Evolutionary conservation across 2,113 vertebrate genomes (phyloP), one percentile per base, ranked within the genome.

Genomic region (Malurus alboscapulatus): DNA sequence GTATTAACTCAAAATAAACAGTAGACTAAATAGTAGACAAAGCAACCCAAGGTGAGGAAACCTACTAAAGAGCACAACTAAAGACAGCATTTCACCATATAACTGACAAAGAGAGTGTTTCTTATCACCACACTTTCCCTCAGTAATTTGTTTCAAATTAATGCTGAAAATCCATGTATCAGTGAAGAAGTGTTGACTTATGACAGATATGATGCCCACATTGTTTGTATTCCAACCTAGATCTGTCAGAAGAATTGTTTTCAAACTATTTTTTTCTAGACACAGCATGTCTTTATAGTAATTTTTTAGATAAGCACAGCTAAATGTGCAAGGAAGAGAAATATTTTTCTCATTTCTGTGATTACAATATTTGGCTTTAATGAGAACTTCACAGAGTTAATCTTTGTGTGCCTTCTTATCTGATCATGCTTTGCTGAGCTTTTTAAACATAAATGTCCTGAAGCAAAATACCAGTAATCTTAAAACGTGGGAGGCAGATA

Each of bases 391-490:
- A 92, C 53, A 92, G 65, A 86, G 88, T 93, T 96, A 96, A 93
- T 96, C 83, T 96, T 90, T 83, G 27, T 87, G 26, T 88, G 67
- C 11, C 27, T 84, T 84, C 92, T 93, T 95, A 95, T 95, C 82
- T 95, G 93, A 80, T 94, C 78, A 92, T 88, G 36, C 47, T 93
- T 57, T 87, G 34, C 30, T 93, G 90, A 93, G 66, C 68, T 92
- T 97, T 97, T 95, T 76, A 93, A 96, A 89, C 58, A 89, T 84
- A 79, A 95, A 96, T 92, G 80, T 88, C 96, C 76, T 73, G 68
- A 94, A 93, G 81, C 47, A 94, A 87, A 92, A 83, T 44, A 90
- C 36, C 19, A 84, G 32, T 92, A 89, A 86, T 94, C 62, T 90
- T 79, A 79, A 94, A 94, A 95, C 0, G 19, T 44, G 51, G 62